Percentiles rank a stretch among this genome's conserved stretches.
Evolutionary conservation across 1,140 invertebrate species (phyloP).

Genomic region (Drosophila paulistorum): DNA sequence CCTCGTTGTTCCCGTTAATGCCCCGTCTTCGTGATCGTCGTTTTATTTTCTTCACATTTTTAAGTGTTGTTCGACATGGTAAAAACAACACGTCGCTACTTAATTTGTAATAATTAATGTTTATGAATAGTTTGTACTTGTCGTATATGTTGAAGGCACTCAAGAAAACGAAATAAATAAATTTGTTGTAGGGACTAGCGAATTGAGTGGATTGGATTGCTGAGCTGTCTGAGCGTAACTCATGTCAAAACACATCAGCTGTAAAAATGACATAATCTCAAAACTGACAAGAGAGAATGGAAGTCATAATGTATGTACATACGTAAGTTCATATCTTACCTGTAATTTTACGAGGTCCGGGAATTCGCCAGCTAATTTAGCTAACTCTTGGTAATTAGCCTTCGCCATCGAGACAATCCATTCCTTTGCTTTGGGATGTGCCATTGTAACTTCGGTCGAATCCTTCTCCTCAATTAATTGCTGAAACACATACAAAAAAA

Average conservation of each 20-base stretch:
- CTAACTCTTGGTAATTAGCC: slow-evolving; percentile 91
- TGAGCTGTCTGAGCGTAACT: background rate
- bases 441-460: slow-evolving; percentile 67
- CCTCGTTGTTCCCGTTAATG: slow-evolving; percentile 1
- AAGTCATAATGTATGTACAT: background rate
- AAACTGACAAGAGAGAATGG: too few species aligned
- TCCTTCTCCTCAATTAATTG: slow-evolving; percentile 78
- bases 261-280: too few species aligned
- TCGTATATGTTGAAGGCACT: slow-evolving; percentile 69
- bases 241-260: too few species aligned
- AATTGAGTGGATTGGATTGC: background rate
- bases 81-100: slow-evolving; percentile 78
- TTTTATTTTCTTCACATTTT: slow-evolving; percentile 78
- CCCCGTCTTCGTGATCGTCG: slow-evolving; percentile 24
- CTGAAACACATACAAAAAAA: slow-evolving; percentile 49
- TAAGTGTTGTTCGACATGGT: slow-evolving; percentile 79
- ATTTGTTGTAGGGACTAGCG: slow-evolving; percentile 16
- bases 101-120: slow-evolving; percentile 82
- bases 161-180: slow-evolving; percentile 27
- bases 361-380: slow-evolving; percentile 92
- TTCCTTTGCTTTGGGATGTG: slow-evolving; percentile 88
- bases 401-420: slow-evolving; percentile 93
- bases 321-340: slow-evolving; percentile 85
- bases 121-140: slow-evolving; percentile 81
- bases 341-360: slow-evolving; percentile 91